Evolutionary conservation across 2,113 vertebrate genomes (phyloP).

Genomic region (Cyrtonyx montezumae): DNA sequence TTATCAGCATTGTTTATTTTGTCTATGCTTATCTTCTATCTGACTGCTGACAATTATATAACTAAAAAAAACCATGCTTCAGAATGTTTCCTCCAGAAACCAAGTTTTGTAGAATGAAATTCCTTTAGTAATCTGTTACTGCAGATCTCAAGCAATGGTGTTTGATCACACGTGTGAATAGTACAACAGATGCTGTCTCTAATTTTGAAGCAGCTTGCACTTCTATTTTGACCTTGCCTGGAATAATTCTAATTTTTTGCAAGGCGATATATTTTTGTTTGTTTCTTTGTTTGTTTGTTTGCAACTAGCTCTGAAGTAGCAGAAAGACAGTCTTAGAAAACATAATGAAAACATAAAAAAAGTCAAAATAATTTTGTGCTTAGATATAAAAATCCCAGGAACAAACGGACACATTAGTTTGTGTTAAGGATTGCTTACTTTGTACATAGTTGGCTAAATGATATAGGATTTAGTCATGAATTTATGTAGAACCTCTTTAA

Average conservation of each 20-base stretch:
- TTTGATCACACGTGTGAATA: neutral
- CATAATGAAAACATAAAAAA: neutral
- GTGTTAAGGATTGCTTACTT: neutral
- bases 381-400: neutral
- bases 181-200: neutral
- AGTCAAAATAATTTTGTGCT: neutral
- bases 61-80: neutral
- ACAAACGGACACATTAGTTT: neutral
- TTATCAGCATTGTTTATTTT: neutral
- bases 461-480: neutral
- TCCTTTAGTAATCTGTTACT: neutral
- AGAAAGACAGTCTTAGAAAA: neutral
- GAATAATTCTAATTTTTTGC: neutral
- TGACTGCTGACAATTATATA: neutral
- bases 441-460: neutral
- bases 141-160: neutral
- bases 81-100: too few species aligned
- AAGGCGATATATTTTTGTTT: neutral
- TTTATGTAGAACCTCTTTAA: neutral
- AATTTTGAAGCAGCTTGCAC: neutral
- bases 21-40: neutral
- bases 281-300: neutral
- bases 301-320: neutral
- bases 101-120: neutral
- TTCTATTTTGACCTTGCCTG: neutral